A percentile compares a stretch with the other conserved stretches of the same genome.
phyloP scores from a whole-genome alignment of 2,797 vertebrate genomes.

The Microtus agrestis region DNA sequence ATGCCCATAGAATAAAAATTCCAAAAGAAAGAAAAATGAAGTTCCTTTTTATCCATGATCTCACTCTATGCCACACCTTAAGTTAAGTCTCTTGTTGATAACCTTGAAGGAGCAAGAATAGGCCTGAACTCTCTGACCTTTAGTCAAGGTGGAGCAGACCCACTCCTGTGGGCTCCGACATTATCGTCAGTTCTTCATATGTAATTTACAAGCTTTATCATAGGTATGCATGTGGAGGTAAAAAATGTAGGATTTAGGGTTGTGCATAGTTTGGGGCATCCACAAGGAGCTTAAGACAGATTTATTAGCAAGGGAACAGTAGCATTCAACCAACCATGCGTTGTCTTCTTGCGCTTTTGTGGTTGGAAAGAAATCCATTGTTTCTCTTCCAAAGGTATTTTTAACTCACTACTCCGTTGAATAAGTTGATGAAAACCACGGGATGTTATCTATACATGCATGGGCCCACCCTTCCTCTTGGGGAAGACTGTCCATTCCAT shows the following conservation, averaged over 20 bases:
- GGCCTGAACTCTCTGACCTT: too few relatives aligned
- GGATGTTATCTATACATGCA: not conserved
- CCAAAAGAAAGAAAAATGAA: not conserved
- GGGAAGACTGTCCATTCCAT: not conserved
- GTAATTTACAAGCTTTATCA: not conserved
- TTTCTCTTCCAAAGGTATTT: conserved; percentile 37
- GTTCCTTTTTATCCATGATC: not conserved
- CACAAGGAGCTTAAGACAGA: not conserved
- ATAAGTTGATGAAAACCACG: conserved; percentile 20
- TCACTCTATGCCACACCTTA: not conserved
- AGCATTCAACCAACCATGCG: not conserved
- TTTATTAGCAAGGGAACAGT: not conserved
- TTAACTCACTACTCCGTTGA: conserved; percentile 31
- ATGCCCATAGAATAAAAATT: too few relatives aligned
- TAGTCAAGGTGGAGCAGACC: too few relatives aligned
- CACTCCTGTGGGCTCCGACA: too few relatives aligned
- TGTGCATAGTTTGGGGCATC: not conserved
- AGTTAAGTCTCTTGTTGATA: too few relatives aligned
- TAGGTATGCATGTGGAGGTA: not conserved
- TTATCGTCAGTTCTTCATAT: not conserved
- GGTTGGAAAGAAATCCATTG: conserved; percentile 24
- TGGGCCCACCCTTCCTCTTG: not conserved
- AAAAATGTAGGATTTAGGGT: not conserved
- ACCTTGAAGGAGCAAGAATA: too few relatives aligned
- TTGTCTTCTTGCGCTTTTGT: not conserved